Percentiles rank a stretch among this genome's conserved stretches.
Conservation (phyloP, 1,140 invertebrate species). For the Danaus plexippus region DNA sequence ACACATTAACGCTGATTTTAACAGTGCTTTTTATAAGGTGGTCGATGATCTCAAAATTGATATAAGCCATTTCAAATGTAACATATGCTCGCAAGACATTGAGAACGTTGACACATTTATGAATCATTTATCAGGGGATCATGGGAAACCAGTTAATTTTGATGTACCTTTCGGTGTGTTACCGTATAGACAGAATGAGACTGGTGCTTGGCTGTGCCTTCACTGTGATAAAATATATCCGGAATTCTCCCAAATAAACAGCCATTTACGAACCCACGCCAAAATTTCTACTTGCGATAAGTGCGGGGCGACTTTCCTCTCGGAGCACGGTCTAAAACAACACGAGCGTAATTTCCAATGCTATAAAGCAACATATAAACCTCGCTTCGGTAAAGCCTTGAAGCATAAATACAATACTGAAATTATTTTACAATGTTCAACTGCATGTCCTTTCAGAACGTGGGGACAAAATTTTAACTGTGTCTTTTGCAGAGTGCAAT, state of each 20-base stretch:
- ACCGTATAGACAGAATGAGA: conserved; percentile 45
- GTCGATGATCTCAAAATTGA: conserved; percentile 57
- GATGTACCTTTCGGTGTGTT: conserved; percentile 54
- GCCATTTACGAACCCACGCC: conserved; percentile 50
- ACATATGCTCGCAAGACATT: conserved; percentile 38
- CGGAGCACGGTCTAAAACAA: conserved; percentile 52
- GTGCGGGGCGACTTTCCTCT: conserved; percentile 55
- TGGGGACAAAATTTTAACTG: conserved; percentile 64
- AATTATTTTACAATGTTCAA: conserved; percentile 60
- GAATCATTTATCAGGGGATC: conserved; percentile 49
- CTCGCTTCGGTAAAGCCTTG: conserved; percentile 51
- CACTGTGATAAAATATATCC: conserved; percentile 55
- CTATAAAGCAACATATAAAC: conserved; percentile 55
- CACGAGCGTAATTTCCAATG: conserved; percentile 59
- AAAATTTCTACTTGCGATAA: conserved; percentile 62
- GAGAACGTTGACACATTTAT: conserved; percentile 46
- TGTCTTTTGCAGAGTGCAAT: conserved; percentile 54
- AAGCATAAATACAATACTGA: conserved; percentile 58
- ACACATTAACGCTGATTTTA: conserved; percentile 48
- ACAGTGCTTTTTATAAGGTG: conserved; percentile 61
- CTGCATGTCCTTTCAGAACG: conserved; percentile 54
- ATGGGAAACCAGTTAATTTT: conserved; percentile 49
- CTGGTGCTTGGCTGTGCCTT: conserved; percentile 52
- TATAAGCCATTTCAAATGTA: conserved; percentile 56
- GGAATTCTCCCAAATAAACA: conserved; percentile 59